These are phyloP conservation scores for Poeciliopsis retropinna DNA, from an alignment of 2,113 vertebrate genomes.

Conservation along the genomic window DNA sequence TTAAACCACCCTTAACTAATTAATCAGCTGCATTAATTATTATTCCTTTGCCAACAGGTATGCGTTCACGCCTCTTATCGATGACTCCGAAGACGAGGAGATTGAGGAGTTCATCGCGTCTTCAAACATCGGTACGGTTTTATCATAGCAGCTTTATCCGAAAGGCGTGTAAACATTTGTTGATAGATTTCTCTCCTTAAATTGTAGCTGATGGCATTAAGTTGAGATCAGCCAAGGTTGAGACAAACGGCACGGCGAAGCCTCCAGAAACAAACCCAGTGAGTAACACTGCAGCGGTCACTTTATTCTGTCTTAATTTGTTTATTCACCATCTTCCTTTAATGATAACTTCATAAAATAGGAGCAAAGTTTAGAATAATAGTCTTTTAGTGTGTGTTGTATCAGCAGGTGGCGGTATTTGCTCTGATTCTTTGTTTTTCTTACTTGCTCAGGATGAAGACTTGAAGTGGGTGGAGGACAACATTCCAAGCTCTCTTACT, in stretches of 20 bases:
- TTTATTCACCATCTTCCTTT: neutral
- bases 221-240: constrained; percentile 80
- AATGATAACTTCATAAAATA: constrained; percentile 9
- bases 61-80: constrained; percentile 89
- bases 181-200: neutral
- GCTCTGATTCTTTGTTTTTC: constrained; percentile 15
- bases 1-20: neutral
- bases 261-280: constrained; percentile 76
- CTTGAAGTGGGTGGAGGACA: constrained; percentile 86
- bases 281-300: constrained; percentile 55
- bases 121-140: constrained; percentile 79
- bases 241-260: constrained; percentile 82
- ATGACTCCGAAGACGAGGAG: constrained; percentile 91
- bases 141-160: neutral
- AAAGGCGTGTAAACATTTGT: neutral
- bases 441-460: constrained; percentile 79
- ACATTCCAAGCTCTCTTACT: constrained; percentile 82
- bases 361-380: constrained; percentile 40
- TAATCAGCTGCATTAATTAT: neutral
- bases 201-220: constrained; percentile 87
- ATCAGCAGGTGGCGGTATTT: constrained; percentile 69
- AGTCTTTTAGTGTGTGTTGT: neutral
- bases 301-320: neutral
- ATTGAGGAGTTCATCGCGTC: constrained; percentile 86
- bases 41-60: constrained; percentile 74